Evolutionary conservation across 2,113 vertebrate species (phyloP).

Genomic region (pig (Sus scrofa)): DNA sequence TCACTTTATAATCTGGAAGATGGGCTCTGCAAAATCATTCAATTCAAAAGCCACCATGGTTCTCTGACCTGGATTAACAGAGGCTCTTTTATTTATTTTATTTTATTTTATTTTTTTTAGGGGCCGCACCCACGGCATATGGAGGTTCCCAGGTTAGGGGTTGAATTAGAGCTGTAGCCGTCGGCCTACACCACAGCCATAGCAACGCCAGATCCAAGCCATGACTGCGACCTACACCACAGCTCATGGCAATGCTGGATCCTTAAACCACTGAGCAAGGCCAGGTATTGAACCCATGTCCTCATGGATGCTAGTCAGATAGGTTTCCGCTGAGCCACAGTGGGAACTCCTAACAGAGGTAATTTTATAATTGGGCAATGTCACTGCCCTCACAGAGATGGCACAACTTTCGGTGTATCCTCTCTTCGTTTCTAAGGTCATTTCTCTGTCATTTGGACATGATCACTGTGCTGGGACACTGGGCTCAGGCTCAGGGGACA

Average conservation of each 20-base stretch:
- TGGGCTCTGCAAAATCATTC: neutral
- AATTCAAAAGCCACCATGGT: neutral
- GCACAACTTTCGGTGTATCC: neutral
- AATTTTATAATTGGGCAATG: neutral
- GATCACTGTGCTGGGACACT: neutral
- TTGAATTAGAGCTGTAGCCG: too few species aligned
- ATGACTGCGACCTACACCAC: too few species aligned
- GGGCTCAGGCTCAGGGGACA: accelerated
- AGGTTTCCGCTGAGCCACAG: too few species aligned
- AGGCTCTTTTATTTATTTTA: neutral
- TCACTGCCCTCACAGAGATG: neutral
- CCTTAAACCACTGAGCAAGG: too few species aligned
- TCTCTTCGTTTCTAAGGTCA: neutral
- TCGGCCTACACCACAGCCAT: too few species aligned
- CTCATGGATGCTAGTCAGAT: too few species aligned
- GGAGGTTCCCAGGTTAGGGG: too few species aligned
- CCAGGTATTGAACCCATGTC: too few species aligned
- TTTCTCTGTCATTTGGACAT: neutral
- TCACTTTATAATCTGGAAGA: neutral
- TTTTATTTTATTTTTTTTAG: too few species aligned
- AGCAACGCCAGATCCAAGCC: too few species aligned
- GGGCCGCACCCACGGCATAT: too few species aligned
- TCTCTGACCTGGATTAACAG: neutral
- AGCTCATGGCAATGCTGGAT: too few species aligned
- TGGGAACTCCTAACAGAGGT: neutral